Percentiles rank a stretch among this genome's conserved stretches.
Evolutionary conservation across 1,140 invertebrate genomes (phyloP).

Genomic region (Nymphalis io): DNA sequence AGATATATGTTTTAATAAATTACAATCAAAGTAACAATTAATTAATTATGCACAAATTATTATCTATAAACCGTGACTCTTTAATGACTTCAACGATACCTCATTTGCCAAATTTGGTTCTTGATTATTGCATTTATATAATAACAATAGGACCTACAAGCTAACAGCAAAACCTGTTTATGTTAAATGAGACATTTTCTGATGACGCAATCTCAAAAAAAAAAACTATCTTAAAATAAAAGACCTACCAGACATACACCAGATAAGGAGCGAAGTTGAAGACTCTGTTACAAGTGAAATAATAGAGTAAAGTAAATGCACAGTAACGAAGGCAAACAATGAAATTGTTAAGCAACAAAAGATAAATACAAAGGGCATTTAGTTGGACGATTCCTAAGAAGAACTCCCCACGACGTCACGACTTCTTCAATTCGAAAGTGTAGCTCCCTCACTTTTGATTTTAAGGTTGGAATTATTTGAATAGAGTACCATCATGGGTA

Average conservation of each 20-base stretch:
- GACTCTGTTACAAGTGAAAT: constrained; percentile 10
- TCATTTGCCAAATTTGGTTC: no score
- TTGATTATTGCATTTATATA: no score
- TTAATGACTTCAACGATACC: no score
- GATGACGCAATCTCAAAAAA: background rate
- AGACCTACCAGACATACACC: background rate
- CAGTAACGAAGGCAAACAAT: constrained; percentile 61
- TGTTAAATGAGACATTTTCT: background rate
- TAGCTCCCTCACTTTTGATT: constrained; percentile 34
- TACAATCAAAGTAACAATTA: no score
- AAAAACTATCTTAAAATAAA: background rate
- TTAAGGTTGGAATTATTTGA: constrained; percentile 21
- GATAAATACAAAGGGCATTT: constrained; percentile 59
- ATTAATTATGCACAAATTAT: no score
- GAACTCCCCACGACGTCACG: constrained; percentile 38
- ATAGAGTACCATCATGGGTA: background rate
- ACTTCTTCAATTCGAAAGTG: constrained; percentile 32
- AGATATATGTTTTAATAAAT: no score
- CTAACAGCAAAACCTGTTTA: background rate
- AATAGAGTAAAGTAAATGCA: constrained; percentile 45
- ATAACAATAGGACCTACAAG: background rate
- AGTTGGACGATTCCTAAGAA: constrained; percentile 42
- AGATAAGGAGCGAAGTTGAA: constrained; percentile 9
- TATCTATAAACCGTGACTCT: no score
- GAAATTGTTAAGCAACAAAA: constrained; percentile 63